phyloP scores from a whole-genome alignment of 1,140 invertebrate genomes.

The Zaprionus camerounensis region DNA sequence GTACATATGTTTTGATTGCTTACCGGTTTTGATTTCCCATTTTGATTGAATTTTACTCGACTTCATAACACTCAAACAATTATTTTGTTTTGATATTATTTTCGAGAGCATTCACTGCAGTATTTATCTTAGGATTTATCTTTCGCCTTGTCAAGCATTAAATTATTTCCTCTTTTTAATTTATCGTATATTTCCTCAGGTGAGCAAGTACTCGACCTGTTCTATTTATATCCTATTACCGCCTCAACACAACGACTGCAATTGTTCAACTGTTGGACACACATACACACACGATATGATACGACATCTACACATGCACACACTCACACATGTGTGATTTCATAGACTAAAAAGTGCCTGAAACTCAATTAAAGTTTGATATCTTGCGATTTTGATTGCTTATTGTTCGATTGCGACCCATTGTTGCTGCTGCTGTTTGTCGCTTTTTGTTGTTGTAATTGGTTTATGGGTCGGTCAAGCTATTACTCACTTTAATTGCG shows the following conservation, averaged over 20 bases:
- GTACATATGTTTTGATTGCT: neutral
- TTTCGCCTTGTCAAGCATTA: slow-evolving; percentile 18
- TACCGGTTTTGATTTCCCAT: neutral
- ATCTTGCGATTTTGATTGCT: slow-evolving; percentile 67
- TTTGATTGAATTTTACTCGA: neutral
- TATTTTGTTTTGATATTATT: neutral
- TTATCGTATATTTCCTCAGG: slow-evolving; percentile 32
- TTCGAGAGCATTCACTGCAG: slow-evolving; percentile 6
- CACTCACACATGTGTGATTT: slow-evolving; percentile 17
- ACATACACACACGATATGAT: slow-evolving; percentile 1
- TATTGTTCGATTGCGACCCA: slow-evolving; percentile 63
- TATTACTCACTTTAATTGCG: slow-evolving; percentile 80
- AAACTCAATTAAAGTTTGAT: slow-evolving; percentile 68
- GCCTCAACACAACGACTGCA: slow-evolving; percentile 31
- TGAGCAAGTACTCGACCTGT: slow-evolving; percentile 26
- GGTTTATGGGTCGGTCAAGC: slow-evolving; percentile 51
- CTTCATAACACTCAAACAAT: neutral
- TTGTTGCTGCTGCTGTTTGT: slow-evolving; percentile 27
- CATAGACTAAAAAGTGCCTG: slow-evolving; percentile 45
- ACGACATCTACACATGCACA: neutral
- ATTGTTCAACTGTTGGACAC: slow-evolving; percentile 16
- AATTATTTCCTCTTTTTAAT: slow-evolving; percentile 29
- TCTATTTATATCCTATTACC: slow-evolving; percentile 32
- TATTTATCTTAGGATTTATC: slow-evolving; percentile 15
- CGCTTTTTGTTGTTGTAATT: slow-evolving; percentile 33